Evolutionary conservation across 2,113 vertebrate genomes (phyloP).

Genomic region (Psittacara wagleri): DNA sequence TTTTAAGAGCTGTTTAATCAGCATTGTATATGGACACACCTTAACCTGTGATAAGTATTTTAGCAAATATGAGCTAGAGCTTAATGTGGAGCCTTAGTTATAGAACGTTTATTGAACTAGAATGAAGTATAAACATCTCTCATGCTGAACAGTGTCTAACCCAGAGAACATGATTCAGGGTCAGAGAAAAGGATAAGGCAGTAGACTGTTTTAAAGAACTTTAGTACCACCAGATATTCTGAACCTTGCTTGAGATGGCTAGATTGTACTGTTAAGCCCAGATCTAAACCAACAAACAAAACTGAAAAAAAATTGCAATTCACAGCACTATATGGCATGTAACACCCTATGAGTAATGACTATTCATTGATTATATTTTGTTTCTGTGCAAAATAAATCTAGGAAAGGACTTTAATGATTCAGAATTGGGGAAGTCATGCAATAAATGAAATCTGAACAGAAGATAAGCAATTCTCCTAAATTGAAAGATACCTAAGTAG

Average conservation of each 20-base stretch:
- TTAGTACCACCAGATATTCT: background rate
- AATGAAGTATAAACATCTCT: background rate
- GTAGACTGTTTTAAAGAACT: background rate
- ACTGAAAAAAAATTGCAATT: background rate
- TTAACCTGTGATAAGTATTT: background rate
- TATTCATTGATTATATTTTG: background rate
- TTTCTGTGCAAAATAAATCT: background rate
- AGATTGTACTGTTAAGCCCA: background rate
- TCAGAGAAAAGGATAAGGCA: background rate
- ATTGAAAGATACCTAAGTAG: background rate
- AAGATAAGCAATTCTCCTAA: background rate
- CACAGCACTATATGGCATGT: background rate
- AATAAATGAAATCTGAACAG: background rate
- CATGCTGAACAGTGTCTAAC: background rate
- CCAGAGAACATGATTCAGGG: background rate
- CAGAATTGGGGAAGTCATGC: background rate
- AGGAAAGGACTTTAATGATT: background rate
- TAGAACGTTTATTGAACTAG: background rate
- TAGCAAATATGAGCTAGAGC: background rate
- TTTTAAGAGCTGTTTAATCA: background rate
- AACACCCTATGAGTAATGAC: background rate
- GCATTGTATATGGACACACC: background rate
- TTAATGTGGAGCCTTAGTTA: background rate
- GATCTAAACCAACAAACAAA: background rate
- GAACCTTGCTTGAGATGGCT: background rate